Conservation (phyloP, 2,797 vertebrate species). For the Rhinatrema bivittatum region DNA sequence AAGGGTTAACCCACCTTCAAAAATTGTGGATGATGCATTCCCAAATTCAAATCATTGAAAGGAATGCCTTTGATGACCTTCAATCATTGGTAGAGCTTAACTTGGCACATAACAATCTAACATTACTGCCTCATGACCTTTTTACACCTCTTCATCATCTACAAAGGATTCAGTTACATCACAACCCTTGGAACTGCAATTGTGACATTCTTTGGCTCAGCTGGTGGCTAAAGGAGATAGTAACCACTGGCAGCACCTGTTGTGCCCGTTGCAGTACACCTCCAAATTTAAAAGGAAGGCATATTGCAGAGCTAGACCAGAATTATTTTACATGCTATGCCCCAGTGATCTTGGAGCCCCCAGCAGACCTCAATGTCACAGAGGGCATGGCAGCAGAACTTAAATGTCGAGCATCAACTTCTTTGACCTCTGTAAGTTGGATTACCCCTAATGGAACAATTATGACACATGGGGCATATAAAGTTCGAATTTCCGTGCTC, state of each 20-base stretch:
- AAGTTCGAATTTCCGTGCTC: conserved; percentile 92
- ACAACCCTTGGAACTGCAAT: conserved; percentile 99
- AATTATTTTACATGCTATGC: conserved; percentile 98
- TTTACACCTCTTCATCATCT: conserved; percentile 93
- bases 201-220: conserved; percentile 98
- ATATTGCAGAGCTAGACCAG: conserved; percentile 95
- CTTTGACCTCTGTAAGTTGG: conserved; percentile 95
- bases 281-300: conserved; percentile 84
- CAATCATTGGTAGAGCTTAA: conserved; percentile 97
- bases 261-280: conserved; percentile 94
- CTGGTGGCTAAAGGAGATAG: conserved; percentile 99
- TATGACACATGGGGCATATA: conserved; percentile 95
- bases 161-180: conserved; percentile 95
- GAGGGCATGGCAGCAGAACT: conserved; percentile 96
- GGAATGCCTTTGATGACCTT: conserved; percentile 97
- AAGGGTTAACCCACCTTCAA: conserved; percentile 94
- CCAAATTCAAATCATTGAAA: conserved; percentile 96
- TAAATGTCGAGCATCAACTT: conserved; percentile 87
- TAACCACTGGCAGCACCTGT: conserved; percentile 94
- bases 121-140: conserved; percentile 94
- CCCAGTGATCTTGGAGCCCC: conserved; percentile 96
- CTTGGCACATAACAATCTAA: conserved; percentile 96
- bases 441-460: conserved; percentile 98
- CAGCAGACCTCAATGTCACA: conserved; percentile 92
- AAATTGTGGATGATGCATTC: conserved; percentile 99